These are phyloP conservation scores for Neotoxoptera formosana DNA, from an alignment of 1,140 invertebrate genomes.

Conservation along the genomic window DNA sequence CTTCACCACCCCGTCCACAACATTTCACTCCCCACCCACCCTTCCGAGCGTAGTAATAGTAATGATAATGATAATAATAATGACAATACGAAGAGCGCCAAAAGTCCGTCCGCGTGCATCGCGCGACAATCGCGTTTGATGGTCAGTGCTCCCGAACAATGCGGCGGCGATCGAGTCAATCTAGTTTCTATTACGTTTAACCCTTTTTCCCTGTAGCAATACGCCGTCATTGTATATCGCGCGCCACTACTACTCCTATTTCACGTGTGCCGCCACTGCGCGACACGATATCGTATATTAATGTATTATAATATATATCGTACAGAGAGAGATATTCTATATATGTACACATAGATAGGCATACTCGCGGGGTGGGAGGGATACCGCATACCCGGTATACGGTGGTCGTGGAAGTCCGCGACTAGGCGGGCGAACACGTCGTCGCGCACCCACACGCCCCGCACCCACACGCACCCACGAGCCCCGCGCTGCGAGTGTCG, in stretches of 20 bases:
- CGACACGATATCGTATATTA: not conserved
- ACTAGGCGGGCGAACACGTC: not conserved
- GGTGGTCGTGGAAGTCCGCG: not conserved
- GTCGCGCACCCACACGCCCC: not conserved
- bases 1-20: too few relatives aligned
- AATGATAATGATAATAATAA: not conserved
- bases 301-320: too few relatives aligned
- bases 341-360: too few relatives aligned
- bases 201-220: conserved; percentile 10
- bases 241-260: not conserved
- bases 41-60: not conserved
- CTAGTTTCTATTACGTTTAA: conserved; percentile 46
- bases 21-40: too few relatives aligned
- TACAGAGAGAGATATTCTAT: too few relatives aligned
- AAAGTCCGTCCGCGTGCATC: not conserved
- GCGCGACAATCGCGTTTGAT: conserved; percentile 17
- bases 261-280: not conserved
- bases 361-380: too few relatives aligned
- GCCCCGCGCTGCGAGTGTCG: not conserved
- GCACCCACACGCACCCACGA: not conserved
- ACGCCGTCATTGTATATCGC: not conserved
- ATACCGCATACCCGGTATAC: too few relatives aligned
- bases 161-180: not conserved
- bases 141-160: conserved; percentile 18
- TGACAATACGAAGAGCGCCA: not conserved